Base-by-base conservation (phyloP, 2,797 vertebrate genomes). In the Astyanax mexicanus region DNA sequence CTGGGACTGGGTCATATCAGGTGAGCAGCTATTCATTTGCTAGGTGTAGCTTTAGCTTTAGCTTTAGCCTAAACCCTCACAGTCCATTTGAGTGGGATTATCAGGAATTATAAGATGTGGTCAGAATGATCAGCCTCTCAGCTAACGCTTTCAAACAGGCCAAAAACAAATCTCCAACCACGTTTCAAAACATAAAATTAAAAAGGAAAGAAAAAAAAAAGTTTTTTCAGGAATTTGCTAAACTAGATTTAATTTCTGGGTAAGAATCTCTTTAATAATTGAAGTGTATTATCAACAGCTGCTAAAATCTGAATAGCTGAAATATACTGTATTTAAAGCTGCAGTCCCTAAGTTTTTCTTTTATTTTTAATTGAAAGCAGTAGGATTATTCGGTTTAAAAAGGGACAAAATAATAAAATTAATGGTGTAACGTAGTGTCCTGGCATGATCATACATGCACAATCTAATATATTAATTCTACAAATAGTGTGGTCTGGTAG, bases 1-100 rank as follows among this genome's bases (percentile, higher is more conserved):
- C 75, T 65, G 37, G 74, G 80, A 77, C 49, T 58, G 67, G 75
- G 55, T 66, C 45, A 67, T 72, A 70, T 77, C 74, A 76, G 64
- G 42, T 45, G 27, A 9, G 55, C 42, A 23, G 55, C 62, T 72
- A 65, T 72, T 71, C 64, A 71, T 58, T 17, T 9, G 15, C 54
- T 54, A 52, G 9, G 6, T 60, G 19, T 17, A 37, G 57, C 29
- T 60, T 60, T 19, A 9, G 52, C 12, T 52, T 55, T 17, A 37
- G 57, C 29, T 60, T 60, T 19, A 9, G 52, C 12, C 52, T 55
- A 55, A 60, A 57, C 17, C 57, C 57, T 19, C 32, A 60, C 8
- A 37, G 15, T 37, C 17, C 35, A 29, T 37, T 15, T 67, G 42
- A 7, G 8, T 32, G 17, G 37, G 35, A 60, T 60, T 58, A 58